Evolutionary conservation across 2,797 vertebrate genomes (phyloP), one percentile per base, ranked within the genome.

Genomic region (Spinus olivaceus): DNA sequence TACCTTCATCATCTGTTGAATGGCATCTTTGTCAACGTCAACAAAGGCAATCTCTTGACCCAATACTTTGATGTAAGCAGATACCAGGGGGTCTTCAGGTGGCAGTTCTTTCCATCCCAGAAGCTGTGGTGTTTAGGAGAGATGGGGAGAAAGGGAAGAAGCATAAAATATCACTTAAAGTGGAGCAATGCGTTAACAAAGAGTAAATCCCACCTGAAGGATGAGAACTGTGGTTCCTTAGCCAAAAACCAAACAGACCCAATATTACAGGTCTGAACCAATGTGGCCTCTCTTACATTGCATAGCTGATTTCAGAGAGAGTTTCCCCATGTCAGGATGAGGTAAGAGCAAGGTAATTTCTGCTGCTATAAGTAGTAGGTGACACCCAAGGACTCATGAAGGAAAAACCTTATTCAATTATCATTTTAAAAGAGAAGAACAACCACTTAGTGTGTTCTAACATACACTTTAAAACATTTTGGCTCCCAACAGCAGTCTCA

Each of bases 11-110:
- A 97, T 70, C 41, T 71, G 95, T 37, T 97, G 94, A 89, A 99
- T 89, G 12, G 94, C 56, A 2, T 98, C 97, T 96, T 97, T 98
- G 77, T 97, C 97, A 20, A 99, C 10, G 60, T 98, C 97, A 63
- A n/a, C 64, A 80, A 96, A 99, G 77, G 97, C 91, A 2, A 98
- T 95, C 94, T 99, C 99, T 94, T 99, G 98, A 74, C 98, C 98
- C 63, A 97, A 96, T 16, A 96, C 2, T 41, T 98, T 98, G 67
- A 97, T 3, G 64, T 97, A 98, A 64, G 92, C 69, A 22, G 98
- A 98, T 12, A 98, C 3, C 23, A 98, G 18, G 5, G 97, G 97
- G 53, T 97, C 97, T 84, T 98, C 97, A 1, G 94, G 65, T 19
- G 98, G 97, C 19, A 98, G 69, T 41, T 91, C 94, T 84, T 98